phyloP scores from a whole-genome alignment of 2,888 invertebrate genomes.

The Drosophila greeni region DNA sequence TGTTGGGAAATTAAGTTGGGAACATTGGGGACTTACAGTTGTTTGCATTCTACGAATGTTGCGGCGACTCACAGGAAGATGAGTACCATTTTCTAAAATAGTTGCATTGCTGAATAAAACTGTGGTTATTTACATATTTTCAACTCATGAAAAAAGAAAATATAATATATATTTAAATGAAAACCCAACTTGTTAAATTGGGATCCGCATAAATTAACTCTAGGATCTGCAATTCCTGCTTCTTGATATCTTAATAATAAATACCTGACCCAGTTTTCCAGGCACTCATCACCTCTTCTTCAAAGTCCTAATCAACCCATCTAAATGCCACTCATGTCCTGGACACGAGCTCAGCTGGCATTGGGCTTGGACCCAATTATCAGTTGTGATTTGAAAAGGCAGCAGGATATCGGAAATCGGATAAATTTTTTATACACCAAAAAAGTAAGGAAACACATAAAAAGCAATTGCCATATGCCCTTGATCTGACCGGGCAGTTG shows the following conservation, averaged over 20 bases:
- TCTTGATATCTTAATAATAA: constrained; percentile 3
- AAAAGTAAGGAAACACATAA: constrained; percentile 4
- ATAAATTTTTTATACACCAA: constrained; percentile 39
- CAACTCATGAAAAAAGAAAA: not conserved
- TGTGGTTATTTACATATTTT: not conserved
- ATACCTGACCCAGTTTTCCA: not conserved
- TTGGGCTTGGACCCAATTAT: constrained; percentile 56
- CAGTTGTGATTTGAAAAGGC: constrained; percentile 56
- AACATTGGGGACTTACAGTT: constrained; percentile 52
- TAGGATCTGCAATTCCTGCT: not conserved
- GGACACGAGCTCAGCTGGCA: constrained; percentile 49
- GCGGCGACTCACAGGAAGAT: constrained; percentile 8
- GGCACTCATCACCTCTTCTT: constrained; percentile 8
- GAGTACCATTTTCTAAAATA: not conserved
- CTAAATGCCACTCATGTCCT: constrained; percentile 54
- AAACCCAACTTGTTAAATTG: not conserved
- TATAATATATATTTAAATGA: not conserved
- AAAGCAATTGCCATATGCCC: constrained; percentile 12
- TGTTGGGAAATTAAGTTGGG: constrained; percentile 39
- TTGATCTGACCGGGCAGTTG: constrained; percentile 26
- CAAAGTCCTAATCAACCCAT: constrained; percentile 48
- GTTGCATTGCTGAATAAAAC: not conserved
- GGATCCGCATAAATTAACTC: not conserved
- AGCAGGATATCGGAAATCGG: constrained; percentile 22
- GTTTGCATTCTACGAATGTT: constrained; percentile 47